Base-by-base conservation (phyloP, 2,797 vertebrate species). In the Pseudochirops corinnae region DNA sequence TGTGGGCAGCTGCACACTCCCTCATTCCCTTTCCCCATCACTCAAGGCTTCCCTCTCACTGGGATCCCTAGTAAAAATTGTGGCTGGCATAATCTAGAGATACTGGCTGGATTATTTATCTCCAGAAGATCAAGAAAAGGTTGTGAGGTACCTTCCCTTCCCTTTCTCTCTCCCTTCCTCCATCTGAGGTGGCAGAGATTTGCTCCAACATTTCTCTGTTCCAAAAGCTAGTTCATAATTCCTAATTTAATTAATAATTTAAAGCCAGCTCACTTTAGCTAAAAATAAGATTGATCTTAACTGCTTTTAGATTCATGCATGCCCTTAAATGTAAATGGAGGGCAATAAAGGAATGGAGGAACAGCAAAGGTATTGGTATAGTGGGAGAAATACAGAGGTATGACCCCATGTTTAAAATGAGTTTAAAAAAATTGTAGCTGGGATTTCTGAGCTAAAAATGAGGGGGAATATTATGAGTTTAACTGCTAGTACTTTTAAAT, bases 221-320 rank as follows among this genome's bases (percentile, higher is more conserved):
- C 74, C 39, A 50, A 26, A 87, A 87, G 6, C n/a, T 74, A 24
- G n/a, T 74, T 74, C 67, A 74, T 39, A 74, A 74, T 74, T 39
- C n/a, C 67, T 39, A 74, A 74, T 74, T 74, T 74, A 74, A 74
- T 74, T 46, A 74, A 74, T 74, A 74, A 74, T 74, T 74, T 74
- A 74, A 74, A 74, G 67, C 7, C n/a, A 74, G 67, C 67, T 74
- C n/a, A 21, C 2, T 21, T 46, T 74, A 74, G n/a, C 16, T 74
- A 74, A 74, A 74, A 39, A 74, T 74, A 24, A 74, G n/a, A 74
- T 74, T 74, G 67, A 74, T 74, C 14, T 39, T 46, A 74, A 74
- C n/a, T 21, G 18, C 67, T 74, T 74, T 74, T 74, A 74, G 67
- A 74, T 74, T 39, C 67, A 74, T 74, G n/a, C 18, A 74, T 39